These are phyloP conservation scores for Malacoctenus gilli DNA, from an alignment of 2,797 vertebrate genomes.

Conservation along the genomic window DNA sequence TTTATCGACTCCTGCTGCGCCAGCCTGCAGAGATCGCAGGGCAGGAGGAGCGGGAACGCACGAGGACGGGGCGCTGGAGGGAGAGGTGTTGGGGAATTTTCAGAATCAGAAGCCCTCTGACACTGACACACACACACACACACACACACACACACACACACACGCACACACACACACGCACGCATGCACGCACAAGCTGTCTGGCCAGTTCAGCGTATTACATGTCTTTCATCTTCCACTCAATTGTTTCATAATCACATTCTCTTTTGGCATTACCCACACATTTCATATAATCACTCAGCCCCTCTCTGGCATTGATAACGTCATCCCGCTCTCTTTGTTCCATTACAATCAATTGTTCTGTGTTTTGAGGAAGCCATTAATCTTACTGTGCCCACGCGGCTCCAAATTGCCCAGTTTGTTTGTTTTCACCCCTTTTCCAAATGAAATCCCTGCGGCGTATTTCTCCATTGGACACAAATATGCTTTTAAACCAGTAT, in stretches of 20 bases:
- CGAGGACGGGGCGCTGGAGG: constrained; percentile 18
- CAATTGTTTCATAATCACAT: constrained; percentile 39
- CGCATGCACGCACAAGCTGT: constrained; percentile 24
- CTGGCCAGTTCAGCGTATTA: constrained; percentile 15
- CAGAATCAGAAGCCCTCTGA: constrained; percentile 31
- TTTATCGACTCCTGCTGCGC: constrained; percentile 52
- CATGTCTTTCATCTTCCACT: constrained; percentile 34
- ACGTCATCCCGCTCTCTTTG: constrained; percentile 41
- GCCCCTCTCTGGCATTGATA: constrained; percentile 35
- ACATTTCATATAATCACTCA: constrained; percentile 39
- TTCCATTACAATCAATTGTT: constrained; percentile 67
- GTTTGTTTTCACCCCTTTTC: constrained; percentile 52
- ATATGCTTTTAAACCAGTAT: constrained; percentile 47
- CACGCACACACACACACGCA: too few relatives aligned
- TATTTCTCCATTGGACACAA: constrained; percentile 46
- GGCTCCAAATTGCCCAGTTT: constrained; percentile 61
- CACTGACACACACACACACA: too few relatives aligned
- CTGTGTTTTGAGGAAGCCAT: constrained; percentile 60
- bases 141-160: too few relatives aligned
- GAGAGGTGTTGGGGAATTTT: constrained; percentile 33
- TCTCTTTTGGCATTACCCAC: constrained; percentile 35
- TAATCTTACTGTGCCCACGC: constrained; percentile 59
- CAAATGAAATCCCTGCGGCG: constrained; percentile 65
- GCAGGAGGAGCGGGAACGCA: constrained; percentile 21
- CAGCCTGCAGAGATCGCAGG: constrained; percentile 27